Base-by-base conservation (phyloP, 2,797 vertebrate genomes). In the Hybognathus amarus region DNA sequence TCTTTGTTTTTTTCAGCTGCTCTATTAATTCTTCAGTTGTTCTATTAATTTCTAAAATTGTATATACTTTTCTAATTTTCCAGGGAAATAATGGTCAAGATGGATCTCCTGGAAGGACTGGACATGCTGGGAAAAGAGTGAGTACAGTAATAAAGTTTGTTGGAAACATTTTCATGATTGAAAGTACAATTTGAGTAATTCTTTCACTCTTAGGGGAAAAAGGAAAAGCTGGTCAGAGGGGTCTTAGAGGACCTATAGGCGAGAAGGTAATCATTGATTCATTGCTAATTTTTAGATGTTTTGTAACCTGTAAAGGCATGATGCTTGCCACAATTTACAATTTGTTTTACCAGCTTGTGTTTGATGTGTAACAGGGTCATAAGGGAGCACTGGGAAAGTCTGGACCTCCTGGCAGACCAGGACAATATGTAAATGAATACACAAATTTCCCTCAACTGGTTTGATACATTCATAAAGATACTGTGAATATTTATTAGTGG, bases 181-280 rank as follows among this genome's bases (percentile, higher is more conserved):
- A 54, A 63, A 69, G 15, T 18, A 1, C 18, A 36, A 17, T 59
- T 40, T 45, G 7, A 45, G 33, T 38, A 6, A 36, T 13, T 73
- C 36, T 67, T 68, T 80, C 9, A 18, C 20, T 52, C 56, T 54
- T 83, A 96, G 96, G 96, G 96, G 47, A 96, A 92, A 89, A 88
- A 87, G 96, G 95, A 73, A 95, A 91, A 90, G 86, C 88, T n/a
- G 96, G 95, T 68, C 89, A 71, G n/a, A 91, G 92, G 83, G 93
- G 93, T 11, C 87, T 85, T 0, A 91, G 94, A 85, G 96, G 96
- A 2, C 69, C 61, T 40, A 88, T 18, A 59, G 96, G 96, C 61
- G 90, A 85, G 81, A 95, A 95, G 95, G 96, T 96, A 88, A 83
- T 91, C 50, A 38, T n/a, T 73, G 6, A 71, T 70, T 45, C 20